phyloP scores from a whole-genome alignment of 2,888 invertebrate genomes.

The Patella ulyssiponensis region DNA sequence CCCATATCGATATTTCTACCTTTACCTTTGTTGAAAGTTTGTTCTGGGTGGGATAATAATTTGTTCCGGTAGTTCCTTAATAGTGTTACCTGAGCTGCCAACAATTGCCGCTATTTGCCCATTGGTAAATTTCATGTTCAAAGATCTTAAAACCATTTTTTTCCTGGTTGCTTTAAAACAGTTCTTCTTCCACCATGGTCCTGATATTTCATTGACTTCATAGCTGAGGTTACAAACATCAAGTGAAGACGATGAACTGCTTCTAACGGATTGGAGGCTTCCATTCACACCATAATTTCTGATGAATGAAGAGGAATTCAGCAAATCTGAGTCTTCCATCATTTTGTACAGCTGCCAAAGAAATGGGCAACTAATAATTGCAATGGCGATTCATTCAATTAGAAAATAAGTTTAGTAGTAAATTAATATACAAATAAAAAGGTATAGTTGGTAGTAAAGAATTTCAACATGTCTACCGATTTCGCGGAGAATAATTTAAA shows the following conservation, averaged over 20 bases:
- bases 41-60: too few relatives aligned
- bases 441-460: too few relatives aligned
- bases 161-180: conserved; percentile 49
- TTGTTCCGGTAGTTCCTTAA: too few relatives aligned
- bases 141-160: conserved; percentile 55
- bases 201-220: conserved; percentile 41
- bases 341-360: too few relatives aligned
- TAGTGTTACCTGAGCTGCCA: conserved; percentile 57
- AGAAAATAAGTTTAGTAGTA: too few relatives aligned
- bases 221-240: neutral
- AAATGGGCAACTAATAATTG: too few relatives aligned
- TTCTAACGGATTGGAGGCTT: neutral
- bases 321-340: conserved; percentile 40
- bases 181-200: conserved; percentile 61
- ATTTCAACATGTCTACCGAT: too few relatives aligned
- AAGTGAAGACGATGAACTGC: neutral
- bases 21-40: too few relatives aligned
- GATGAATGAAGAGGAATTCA: conserved; percentile 13
- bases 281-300: neutral
- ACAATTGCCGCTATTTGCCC: conserved; percentile 58
- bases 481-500: too few relatives aligned
- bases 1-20: too few relatives aligned
- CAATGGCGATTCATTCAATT: too few relatives aligned
- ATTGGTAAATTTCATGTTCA: conserved; percentile 50
- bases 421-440: too few relatives aligned